These are phyloP conservation scores for Anguilla anguilla DNA, from an alignment of 2,797 vertebrate species.

Conservation along the genomic window DNA sequence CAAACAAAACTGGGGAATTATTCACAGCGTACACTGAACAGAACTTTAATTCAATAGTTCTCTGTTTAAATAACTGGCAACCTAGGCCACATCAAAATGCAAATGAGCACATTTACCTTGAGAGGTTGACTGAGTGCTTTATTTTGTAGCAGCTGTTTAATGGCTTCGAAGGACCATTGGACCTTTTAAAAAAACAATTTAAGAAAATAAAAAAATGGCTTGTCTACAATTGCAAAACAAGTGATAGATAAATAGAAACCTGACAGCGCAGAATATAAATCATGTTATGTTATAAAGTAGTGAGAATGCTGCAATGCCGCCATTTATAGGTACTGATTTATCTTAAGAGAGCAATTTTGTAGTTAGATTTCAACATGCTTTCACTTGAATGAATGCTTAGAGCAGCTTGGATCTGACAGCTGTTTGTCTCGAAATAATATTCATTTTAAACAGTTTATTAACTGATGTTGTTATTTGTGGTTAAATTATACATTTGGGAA, in stretches of 20 bases:
- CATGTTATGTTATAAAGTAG: not conserved
- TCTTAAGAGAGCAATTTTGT: not conserved
- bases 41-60: not conserved
- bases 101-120: constrained; percentile 2
- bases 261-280: not conserved
- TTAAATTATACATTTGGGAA: not conserved
- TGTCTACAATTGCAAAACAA: constrained; percentile 6
- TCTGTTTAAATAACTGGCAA: constrained; percentile 13
- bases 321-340: not conserved
- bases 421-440: not conserved
- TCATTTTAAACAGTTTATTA: not conserved
- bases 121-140: constrained; percentile 7
- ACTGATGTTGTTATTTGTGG: not conserved
- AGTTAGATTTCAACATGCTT: not conserved
- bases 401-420: not conserved
- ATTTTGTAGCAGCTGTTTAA: constrained; percentile 6
- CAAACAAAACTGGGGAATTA: not conserved
- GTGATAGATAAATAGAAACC: not conserved
- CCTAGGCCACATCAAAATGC: not conserved
- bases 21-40: not conserved
- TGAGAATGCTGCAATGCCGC: no score
- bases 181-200: not conserved
- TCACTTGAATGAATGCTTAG: not conserved
- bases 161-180: not conserved
- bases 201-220: not conserved